Conservation (phyloP, 2,113 vertebrate genomes). For the Panurus biarmicus region DNA sequence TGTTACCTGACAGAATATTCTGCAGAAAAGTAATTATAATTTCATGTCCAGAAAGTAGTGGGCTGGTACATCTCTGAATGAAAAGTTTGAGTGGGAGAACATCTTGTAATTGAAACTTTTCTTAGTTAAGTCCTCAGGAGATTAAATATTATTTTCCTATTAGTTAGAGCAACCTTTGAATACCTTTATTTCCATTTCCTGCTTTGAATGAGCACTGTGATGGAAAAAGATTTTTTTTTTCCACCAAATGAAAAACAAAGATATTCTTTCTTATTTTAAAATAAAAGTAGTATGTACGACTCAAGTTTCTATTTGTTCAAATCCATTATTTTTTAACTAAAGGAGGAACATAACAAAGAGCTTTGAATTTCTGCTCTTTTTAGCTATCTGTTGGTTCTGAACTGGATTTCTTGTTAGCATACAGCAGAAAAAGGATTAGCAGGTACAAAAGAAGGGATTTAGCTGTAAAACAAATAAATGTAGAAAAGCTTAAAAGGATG, state of each 20-base stretch:
- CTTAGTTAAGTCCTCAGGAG: not conserved
- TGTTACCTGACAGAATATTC: not conserved
- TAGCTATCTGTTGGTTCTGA: not conserved
- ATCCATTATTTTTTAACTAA: not conserved
- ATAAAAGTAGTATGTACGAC: not conserved
- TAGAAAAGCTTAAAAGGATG: not conserved
- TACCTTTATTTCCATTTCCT: not conserved
- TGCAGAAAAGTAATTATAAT: not conserved
- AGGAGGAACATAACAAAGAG: not conserved
- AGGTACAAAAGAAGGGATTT: not conserved
- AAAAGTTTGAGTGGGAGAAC: not conserved
- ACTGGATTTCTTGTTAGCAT: not conserved
- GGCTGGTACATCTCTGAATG: not conserved
- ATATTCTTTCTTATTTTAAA: not conserved
- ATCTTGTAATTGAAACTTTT: not conserved
- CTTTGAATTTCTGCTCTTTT: not conserved
- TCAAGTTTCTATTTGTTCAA: not conserved
- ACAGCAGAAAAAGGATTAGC: not conserved
- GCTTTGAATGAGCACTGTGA: not conserved
- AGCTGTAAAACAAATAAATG: not conserved
- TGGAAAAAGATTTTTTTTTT: not conserved
- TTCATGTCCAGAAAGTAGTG: not conserved
- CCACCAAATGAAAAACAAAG: not conserved
- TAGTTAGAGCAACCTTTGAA: rapidly evolving
- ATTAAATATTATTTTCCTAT: not conserved